Conservation (phyloP, 2,797 vertebrate genomes). For the Poeciliopsis turneri region DNA sequence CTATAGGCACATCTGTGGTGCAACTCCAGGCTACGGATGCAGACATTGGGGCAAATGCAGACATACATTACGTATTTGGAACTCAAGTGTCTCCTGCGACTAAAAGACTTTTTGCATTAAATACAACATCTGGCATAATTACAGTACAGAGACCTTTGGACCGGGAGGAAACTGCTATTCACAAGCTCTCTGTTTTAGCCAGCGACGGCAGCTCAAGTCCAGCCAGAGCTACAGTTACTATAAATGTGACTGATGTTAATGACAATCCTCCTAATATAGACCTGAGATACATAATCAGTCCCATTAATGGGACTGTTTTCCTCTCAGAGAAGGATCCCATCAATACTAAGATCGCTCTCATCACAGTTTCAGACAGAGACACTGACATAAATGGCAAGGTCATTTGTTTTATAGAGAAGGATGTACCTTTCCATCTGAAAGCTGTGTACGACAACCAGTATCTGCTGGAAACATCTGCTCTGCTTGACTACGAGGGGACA, state of each 20-base stretch:
- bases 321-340: slow-evolving; percentile 98
- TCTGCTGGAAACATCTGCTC: slow-evolving; percentile 94
- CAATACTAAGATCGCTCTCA: slow-evolving; percentile 99
- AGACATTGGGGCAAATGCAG: slow-evolving; percentile 95
- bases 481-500: slow-evolving; percentile 98
- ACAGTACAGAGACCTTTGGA: slow-evolving; percentile 96
- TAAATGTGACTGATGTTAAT: slow-evolving; percentile 99
- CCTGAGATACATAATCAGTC: slow-evolving; percentile 99
- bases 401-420: slow-evolving; percentile 98
- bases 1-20: slow-evolving; percentile 93
- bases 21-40: slow-evolving; percentile 97
- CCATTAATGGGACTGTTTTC: slow-evolving; percentile 98
- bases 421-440: slow-evolving; percentile 98
- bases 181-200: slow-evolving; percentile 96
- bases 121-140: slow-evolving; percentile 93
- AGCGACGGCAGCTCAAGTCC: slow-evolving; percentile 98
- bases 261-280: slow-evolving; percentile 99
- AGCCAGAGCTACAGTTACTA: slow-evolving; percentile 92
- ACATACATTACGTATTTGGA: slow-evolving; percentile 96
- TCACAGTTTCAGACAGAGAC: slow-evolving; percentile 99
- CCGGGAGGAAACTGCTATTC: slow-evolving; percentile 95
- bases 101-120: slow-evolving; percentile 97
- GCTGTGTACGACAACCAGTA: slow-evolving; percentile 99
- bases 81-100: slow-evolving; percentile 94
- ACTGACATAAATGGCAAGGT: slow-evolving; percentile 99